A percentile compares a stretch with the other conserved stretches of the same genome.
Evolutionary conservation across 1,140 invertebrate species (phyloP).

Genomic region (Riptortus pedestris): DNA sequence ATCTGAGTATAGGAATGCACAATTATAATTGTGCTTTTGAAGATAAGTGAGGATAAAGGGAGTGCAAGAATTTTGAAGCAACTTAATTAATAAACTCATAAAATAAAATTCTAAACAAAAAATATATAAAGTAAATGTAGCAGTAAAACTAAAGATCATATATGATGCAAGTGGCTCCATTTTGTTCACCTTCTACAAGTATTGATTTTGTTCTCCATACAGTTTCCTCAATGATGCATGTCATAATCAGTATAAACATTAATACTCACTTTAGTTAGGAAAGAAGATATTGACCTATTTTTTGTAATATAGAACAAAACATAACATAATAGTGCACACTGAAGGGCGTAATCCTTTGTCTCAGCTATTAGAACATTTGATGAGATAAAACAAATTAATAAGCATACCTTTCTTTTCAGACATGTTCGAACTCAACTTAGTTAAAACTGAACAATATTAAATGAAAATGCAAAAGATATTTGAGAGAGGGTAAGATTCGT

Average conservation of each 20-base stretch:
- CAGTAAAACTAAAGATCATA: constrained; percentile 1
- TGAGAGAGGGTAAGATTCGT: not conserved
- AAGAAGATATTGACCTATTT: not conserved
- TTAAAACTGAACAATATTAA: not conserved
- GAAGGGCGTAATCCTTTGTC: constrained; percentile 22
- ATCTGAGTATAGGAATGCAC: constrained; percentile 10
- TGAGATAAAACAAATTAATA: constrained; percentile 3
- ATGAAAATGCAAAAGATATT: not conserved
- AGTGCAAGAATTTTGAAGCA: not conserved
- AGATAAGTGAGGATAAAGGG: not conserved
- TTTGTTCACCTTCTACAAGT: constrained; percentile 26
- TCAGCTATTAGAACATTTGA: constrained; percentile 4
- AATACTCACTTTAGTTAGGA: not conserved
- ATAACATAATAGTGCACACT: constrained; percentile 3
- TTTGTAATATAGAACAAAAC: not conserved
- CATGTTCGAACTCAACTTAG: constrained; percentile 12
- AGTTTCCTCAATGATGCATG: not conserved
- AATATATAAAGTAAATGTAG: not conserved
- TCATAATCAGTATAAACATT: not conserved
- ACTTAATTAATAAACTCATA: not conserved
- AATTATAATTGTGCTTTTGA: not conserved
- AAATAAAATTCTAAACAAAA: constrained; percentile 2
- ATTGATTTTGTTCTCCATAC: constrained; percentile 21
- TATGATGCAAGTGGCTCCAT: constrained; percentile 26
- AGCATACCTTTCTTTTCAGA: constrained; percentile 26